Evolutionary conservation across 1,140 invertebrate species (phyloP).

Genomic region (Homalodisca vitripennis): DNA sequence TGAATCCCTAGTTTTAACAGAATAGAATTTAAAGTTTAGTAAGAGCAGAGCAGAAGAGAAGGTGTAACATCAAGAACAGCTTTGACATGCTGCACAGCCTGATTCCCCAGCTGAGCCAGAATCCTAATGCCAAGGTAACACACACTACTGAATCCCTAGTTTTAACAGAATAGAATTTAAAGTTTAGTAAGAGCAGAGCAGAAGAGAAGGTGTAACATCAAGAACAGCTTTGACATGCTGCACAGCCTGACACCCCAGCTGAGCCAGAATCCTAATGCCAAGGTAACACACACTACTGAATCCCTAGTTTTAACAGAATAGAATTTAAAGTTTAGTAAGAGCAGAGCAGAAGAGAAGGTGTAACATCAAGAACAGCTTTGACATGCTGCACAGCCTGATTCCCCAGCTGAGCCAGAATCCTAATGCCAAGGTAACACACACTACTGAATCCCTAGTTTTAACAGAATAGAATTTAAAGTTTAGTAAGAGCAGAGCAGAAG

Average conservation of each 20-base stretch:
- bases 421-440: slow-evolving; percentile 76
- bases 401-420: slow-evolving; percentile 89
- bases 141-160: too few relatives aligned
- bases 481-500: slow-evolving; percentile 98
- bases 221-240: slow-evolving; percentile 94
- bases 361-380: slow-evolving; percentile 97
- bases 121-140: slow-evolving; percentile 84
- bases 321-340: too few relatives aligned
- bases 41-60: slow-evolving; percentile 96
- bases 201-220: slow-evolving; percentile 95
- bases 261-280: slow-evolving; percentile 85
- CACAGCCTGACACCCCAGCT: slow-evolving; percentile 92
- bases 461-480: too few relatives aligned
- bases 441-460: too few relatives aligned
- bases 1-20: too few relatives aligned
- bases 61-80: slow-evolving; percentile 97
- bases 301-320: too few relatives aligned
- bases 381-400: slow-evolving; percentile 90
- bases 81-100: slow-evolving; percentile 92
- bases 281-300: slow-evolving; percentile 71
- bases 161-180: too few relatives aligned
- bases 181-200: slow-evolving; percentile 98
- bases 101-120: slow-evolving; percentile 89
- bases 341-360: slow-evolving; percentile 97
- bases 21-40: too few relatives aligned